phyloP scores from a whole-genome alignment of 1,140 invertebrate genomes.

The Micrasema minimum region DNA sequence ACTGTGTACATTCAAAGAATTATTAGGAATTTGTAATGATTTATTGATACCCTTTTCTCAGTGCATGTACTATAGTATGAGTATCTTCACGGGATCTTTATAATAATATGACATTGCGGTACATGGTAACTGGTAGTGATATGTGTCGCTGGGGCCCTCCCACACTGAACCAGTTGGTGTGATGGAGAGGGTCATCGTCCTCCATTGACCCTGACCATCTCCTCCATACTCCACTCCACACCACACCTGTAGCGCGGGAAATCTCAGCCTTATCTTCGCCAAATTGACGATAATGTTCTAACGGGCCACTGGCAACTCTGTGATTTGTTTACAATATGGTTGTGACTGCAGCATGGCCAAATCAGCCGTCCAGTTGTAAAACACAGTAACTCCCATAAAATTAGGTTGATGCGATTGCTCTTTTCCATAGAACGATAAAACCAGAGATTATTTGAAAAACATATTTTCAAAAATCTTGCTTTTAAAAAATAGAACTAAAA shows the following conservation, averaged over 20 bases:
- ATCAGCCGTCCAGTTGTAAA: not conserved
- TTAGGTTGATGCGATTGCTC: not conserved
- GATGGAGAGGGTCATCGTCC: not conserved
- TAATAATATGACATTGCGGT: constrained; percentile 25
- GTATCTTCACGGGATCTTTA: too few species aligned
- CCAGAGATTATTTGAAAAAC: too few species aligned
- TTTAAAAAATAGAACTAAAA: too few species aligned
- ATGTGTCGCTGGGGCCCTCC: constrained; percentile 5
- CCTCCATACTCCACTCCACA: too few species aligned
- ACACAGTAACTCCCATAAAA: not conserved
- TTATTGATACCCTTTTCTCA: not conserved
- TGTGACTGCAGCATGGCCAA: not conserved
- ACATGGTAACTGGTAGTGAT: constrained; percentile 11
- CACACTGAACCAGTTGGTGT: constrained; percentile 12
- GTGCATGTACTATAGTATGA: not conserved
- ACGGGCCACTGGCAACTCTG: not conserved
- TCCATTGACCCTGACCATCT: constrained; percentile 1
- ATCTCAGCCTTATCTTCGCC: not conserved
- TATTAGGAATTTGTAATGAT: too few species aligned
- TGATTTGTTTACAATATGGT: not conserved
- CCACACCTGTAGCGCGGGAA: not conserved
- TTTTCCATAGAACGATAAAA: not conserved
- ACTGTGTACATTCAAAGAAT: too few species aligned
- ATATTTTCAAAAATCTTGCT: too few species aligned
- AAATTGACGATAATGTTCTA: not conserved